Percentiles rank a stretch among this genome's conserved stretches.
phyloP scores from a whole-genome alignment of 92 coral and sea anemone genomes.

The Zoanthus sansibaricus region DNA sequence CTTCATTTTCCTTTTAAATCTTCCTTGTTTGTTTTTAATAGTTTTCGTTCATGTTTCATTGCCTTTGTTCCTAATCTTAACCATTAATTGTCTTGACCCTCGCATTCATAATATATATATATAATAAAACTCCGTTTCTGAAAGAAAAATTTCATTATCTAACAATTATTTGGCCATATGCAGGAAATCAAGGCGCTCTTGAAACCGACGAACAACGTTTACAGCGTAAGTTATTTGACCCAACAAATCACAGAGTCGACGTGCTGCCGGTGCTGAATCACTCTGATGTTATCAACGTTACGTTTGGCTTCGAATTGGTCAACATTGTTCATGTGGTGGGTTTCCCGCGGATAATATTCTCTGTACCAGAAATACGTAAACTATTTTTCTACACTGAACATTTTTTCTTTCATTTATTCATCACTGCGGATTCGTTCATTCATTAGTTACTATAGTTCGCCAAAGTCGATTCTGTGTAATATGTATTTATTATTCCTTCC shows the following conservation, averaged over 20 bases:
- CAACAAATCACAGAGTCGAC: constrained; percentile 45
- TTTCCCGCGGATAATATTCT: neutral
- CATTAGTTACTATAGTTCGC: too few relatives aligned
- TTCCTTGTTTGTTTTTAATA: too few relatives aligned
- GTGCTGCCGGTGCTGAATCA: constrained; percentile 34
- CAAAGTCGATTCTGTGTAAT: too few relatives aligned
- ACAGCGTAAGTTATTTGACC: constrained; percentile 55
- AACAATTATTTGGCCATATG: neutral
- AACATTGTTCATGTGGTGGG: constrained; percentile 71
- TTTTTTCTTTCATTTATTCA: too few relatives aligned
- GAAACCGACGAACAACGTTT: constrained; percentile 46
- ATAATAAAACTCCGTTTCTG: too few relatives aligned
- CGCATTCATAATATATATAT: too few relatives aligned
- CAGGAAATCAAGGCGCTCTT: constrained; percentile 5
- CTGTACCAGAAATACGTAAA: too few relatives aligned
- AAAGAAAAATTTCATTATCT: neutral
- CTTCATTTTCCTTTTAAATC: too few relatives aligned
- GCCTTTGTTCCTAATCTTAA: neutral
- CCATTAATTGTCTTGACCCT: too few relatives aligned
- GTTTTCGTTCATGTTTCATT: neutral
- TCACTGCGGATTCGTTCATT: too few relatives aligned
- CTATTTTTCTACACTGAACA: too few relatives aligned
- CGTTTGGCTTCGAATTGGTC: constrained; percentile 62
- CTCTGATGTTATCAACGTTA: constrained; percentile 51
- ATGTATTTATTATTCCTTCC: too few relatives aligned